Conservation (phyloP, 2,797 vertebrate species). For the Picus viridis region DNA sequence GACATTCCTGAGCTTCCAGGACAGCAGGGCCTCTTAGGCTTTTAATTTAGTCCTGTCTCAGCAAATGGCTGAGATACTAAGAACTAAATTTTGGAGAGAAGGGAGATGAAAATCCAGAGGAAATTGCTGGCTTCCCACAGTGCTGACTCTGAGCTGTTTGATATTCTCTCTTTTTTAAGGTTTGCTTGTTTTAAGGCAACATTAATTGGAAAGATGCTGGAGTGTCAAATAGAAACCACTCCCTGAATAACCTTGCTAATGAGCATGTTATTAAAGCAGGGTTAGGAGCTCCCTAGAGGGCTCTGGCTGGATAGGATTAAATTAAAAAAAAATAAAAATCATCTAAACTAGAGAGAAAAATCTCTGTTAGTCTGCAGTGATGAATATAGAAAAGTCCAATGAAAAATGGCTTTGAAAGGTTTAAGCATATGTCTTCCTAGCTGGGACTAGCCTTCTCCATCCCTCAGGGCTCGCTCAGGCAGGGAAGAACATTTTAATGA, state of each 20-base stretch:
- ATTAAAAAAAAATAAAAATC: slow-evolving; percentile 62
- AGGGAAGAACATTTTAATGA: slow-evolving; percentile 69
- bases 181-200: slow-evolving; percentile 72
- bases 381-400: slow-evolving; percentile 75
- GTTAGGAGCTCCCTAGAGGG: slow-evolving; percentile 68
- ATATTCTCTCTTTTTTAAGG: slow-evolving; percentile 58
- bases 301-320: slow-evolving; percentile 70
- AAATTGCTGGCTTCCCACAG: slow-evolving; percentile 46
- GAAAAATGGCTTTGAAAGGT: slow-evolving; percentile 78
- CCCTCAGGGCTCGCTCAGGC: slow-evolving; percentile 44
- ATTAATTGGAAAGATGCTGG: slow-evolving; percentile 71
- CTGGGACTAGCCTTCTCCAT: slow-evolving; percentile 38
- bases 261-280: slow-evolving; percentile 74
- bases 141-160: slow-evolving; percentile 47
- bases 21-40: not conserved
- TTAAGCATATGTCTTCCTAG: slow-evolving; percentile 60
- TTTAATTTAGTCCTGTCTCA: slow-evolving; percentile 30
- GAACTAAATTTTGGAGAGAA: slow-evolving; percentile 40
- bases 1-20: not conserved
- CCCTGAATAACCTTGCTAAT: slow-evolving; percentile 71
- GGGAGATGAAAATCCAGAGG: slow-evolving; percentile 55
- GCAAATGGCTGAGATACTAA: slow-evolving; percentile 7
- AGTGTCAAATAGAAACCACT: slow-evolving; percentile 69
- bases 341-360: slow-evolving; percentile 69
- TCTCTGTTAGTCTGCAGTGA: slow-evolving; percentile 67